Base-by-base conservation (phyloP, 2,113 vertebrate species). In the Plotosus lineatus region DNA sequence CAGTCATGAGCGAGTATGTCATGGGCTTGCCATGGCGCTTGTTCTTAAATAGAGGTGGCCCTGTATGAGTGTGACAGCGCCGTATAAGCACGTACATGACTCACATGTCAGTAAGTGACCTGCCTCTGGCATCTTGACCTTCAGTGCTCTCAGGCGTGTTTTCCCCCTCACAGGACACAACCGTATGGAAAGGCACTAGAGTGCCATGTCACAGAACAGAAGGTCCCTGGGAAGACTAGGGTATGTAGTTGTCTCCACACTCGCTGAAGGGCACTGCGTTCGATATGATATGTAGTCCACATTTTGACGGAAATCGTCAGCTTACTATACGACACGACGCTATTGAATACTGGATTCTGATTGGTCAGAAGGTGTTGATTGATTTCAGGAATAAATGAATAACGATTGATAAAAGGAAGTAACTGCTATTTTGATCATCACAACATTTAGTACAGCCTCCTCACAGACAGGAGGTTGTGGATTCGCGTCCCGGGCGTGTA, bases 21-120 rank as follows among this genome's bases (percentile, higher is more conserved):
- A 68, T 28, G 14, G 0, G 33, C 15, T 69, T 40, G 31, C 76
- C 36, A 40, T 21, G 50, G 28, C 44, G 77, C 63, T 71, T 68
- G 63, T 72, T 56, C 78, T 31, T 71, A 46, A 71, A 71, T 10
- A 11, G 38, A 79, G 33, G 63, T 42, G 61, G 33, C 78, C 48
- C 50, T 72, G 51, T 14, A 58, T 4, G 46, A 6, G 50, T 69
- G 17, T 17, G 78, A 79, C 65, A 79, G 50, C n/a, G 77, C 71
- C 77, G 48, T 31, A 79, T 26, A 69, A 79, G 63, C 55, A 58
- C 3, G 2, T 36, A 60, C 78, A 71, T 58, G 51, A 31, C 65
- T 17, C 17, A 46, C 15, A 71, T 72, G 40, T 44, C 65, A 79
- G 38, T 11, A 78, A 55, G 42, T 53, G 33, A 51, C 14, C 33